Evolutionary conservation across 2,113 vertebrate genomes (phyloP), one percentile per base, ranked within the genome.

Genomic region (Carettochelys insculpta): DNA sequence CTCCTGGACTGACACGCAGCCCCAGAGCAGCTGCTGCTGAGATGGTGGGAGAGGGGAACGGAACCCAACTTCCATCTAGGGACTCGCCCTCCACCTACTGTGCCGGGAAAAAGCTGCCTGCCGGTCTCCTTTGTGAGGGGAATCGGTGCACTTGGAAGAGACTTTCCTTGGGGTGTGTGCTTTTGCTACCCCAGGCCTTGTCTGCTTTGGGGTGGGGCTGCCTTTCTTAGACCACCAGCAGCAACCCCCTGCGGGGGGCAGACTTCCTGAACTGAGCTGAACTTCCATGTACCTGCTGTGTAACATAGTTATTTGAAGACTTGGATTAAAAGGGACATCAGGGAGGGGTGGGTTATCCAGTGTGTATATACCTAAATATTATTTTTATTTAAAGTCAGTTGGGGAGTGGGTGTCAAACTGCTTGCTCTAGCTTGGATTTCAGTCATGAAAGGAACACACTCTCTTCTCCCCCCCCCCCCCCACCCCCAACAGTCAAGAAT

Each of bases 341-440:
- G 52, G 71, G 87, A 92, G 86, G 92, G 83, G 58, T 80, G 73
- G 86, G 82, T 80, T 47, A 25, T 92, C 80, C 80, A 83, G 94
- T 87, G 88, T 96, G 96, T 97, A 96, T 94, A 96, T 97, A 96
- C 90, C 78, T 95, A 94, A 95, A 75, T 43, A 93, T 93, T 94
- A 92, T 83, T 96, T 91, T 94, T 54, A 48, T 90, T 89, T 92
- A 29, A 92, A 88, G 84, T 91, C 76, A 95, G 80, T 58, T 92
- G 94, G 94, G 95, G 92, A 91, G 94, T 89, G 92, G 73, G 14
- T 80, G 78, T 58, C n/a, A 38, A 22, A 68, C 34, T 29, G 20
- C 50, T 11, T 20, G 11, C 13, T 43, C 83, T 84, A 82, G 85
- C 82, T 94, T 90, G 86, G 92, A 79, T 65, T 90, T 89, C n/a